Percentiles rank a stretch among this genome's conserved stretches.
Evolutionary conservation across 2,888 invertebrate genomes (phyloP).

Genomic region (Drosophila austrosaltans): DNA sequence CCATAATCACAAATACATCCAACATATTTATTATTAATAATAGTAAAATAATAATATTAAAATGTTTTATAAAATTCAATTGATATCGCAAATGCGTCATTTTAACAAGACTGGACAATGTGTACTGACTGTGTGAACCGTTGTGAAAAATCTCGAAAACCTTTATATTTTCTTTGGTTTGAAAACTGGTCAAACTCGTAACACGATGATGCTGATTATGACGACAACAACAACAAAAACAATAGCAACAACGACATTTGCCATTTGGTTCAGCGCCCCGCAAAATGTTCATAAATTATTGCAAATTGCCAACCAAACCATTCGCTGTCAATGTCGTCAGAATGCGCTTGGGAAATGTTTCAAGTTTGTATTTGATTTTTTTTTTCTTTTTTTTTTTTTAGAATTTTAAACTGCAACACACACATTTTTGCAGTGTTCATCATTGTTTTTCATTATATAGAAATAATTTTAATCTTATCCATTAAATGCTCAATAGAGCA

Average conservation of each 20-base stretch:
- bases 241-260: slow-evolving; percentile 35
- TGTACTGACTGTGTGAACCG: slow-evolving; percentile 44
- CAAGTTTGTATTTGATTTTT: slow-evolving; percentile 6
- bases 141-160: slow-evolving; percentile 66
- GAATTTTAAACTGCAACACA: slow-evolving; percentile 1
- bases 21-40: slow-evolving; percentile 1
- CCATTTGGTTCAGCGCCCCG: slow-evolving; percentile 70
- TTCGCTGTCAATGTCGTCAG: slow-evolving; percentile 50
- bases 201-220: slow-evolving; percentile 47
- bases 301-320: slow-evolving; percentile 37
- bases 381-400: no score
- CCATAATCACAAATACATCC: slow-evolving; percentile 23
- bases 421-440: no score
- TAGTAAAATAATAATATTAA: neutral
- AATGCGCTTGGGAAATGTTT: slow-evolving; percentile 47
- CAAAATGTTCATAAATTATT: slow-evolving; percentile 52
- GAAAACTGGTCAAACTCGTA: slow-evolving; percentile 63
- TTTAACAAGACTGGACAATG: slow-evolving; percentile 51
- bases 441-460: no score
- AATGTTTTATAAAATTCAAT: slow-evolving; percentile 16
- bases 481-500: no score
- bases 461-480: no score
- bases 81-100: slow-evolving; percentile 51
- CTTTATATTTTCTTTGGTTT: slow-evolving; percentile 46
- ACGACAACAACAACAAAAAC: slow-evolving; percentile 8